phyloP scores from a whole-genome alignment of 2,113 vertebrate species.

The Lophura nycthemera region DNA sequence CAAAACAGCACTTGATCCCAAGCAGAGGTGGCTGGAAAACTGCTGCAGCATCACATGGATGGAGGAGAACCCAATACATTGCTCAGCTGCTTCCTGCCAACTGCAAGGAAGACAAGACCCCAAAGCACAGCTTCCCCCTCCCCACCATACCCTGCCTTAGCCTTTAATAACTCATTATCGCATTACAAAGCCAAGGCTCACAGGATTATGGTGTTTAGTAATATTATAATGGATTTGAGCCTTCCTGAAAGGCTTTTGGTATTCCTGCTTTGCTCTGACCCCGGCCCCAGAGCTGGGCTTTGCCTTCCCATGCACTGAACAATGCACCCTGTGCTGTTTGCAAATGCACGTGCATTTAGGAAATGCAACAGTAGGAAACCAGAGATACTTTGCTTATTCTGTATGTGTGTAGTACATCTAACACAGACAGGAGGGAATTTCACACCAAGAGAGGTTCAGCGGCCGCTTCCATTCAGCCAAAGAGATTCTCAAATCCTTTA shows the following conservation, averaged over 20 bases:
- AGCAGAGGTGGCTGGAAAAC: neutral
- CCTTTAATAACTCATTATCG: conserved; percentile 55
- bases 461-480: neutral
- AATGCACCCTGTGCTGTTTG: neutral
- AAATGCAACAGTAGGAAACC: neutral
- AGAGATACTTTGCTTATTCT: neutral
- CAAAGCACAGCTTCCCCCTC: neutral
- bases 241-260: neutral
- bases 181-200: neutral
- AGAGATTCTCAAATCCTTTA: neutral
- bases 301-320: neutral
- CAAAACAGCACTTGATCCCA: neutral
- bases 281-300: neutral
- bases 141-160: neutral
- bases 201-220: conserved; percentile 49
- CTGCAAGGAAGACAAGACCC: neutral
- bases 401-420: neutral
- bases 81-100: neutral
- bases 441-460: neutral
- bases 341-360: neutral
- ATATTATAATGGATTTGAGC: neutral
- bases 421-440: neutral
- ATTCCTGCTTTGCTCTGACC: neutral
- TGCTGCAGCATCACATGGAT: neutral
- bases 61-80: neutral